These are phyloP conservation scores for Ctena decussata DNA, from an alignment of 2,888 invertebrate genomes.

Conservation along the genomic window DNA sequence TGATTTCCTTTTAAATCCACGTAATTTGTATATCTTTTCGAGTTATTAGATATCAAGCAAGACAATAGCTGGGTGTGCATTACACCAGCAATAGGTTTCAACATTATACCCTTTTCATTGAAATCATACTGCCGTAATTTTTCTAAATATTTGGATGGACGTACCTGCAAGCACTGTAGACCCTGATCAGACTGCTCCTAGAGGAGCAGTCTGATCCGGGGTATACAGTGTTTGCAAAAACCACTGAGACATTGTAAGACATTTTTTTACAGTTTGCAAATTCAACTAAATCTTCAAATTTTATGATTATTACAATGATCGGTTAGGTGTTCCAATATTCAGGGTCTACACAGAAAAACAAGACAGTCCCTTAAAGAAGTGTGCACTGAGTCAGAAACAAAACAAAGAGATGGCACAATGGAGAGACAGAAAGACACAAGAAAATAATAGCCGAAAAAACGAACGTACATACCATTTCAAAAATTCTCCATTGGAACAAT, in stretches of 20 bases:
- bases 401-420: neutral
- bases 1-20: neutral
- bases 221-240: no score
- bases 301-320: no score
- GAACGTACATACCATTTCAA: slow-evolving; percentile 2
- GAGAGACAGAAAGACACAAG: neutral
- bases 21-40: neutral
- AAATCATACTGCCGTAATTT: neutral
- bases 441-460: neutral
- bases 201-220: no score
- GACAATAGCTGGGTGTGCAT: neutral
- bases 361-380: neutral
- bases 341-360: no score
- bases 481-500: neutral
- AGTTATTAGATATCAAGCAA: neutral
- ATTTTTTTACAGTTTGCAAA: no score
- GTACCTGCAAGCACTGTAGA: no score
- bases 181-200: no score
- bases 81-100: neutral
- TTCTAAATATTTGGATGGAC: no score
- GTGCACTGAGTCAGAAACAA: neutral
- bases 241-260: no score
- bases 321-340: no score
- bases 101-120: neutral
- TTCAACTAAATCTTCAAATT: no score